phyloP scores from a whole-genome alignment of 2,888 invertebrate genomes.

The Monoplex corrugatus region DNA sequence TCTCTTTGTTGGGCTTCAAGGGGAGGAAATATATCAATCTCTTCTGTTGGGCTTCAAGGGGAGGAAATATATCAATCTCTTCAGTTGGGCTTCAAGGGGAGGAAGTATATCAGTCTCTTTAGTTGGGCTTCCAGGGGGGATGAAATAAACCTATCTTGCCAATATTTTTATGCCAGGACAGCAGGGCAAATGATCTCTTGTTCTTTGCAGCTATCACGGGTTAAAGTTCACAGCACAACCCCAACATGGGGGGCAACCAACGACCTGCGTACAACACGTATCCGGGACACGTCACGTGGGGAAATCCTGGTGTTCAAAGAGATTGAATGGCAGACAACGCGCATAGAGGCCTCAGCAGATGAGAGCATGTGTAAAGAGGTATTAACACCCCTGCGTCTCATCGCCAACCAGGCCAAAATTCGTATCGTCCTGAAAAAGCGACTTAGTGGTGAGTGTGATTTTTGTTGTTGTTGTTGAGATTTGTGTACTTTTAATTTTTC shows the following conservation, averaged over 20 bases:
- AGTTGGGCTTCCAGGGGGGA: too few species aligned
- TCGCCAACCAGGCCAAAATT: constrained; percentile 96
- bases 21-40: too few species aligned
- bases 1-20: too few species aligned
- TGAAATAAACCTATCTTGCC: too few species aligned
- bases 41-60: too few species aligned
- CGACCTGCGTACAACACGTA: constrained; percentile 93
- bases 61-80: too few species aligned
- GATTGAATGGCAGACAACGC: constrained; percentile 97
- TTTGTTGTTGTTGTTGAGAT: not conserved
- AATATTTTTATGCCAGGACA: too few species aligned
- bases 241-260: constrained; percentile 91
- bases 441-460: constrained; percentile 86
- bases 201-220: constrained; percentile 91
- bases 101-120: too few species aligned
- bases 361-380: constrained; percentile 59
- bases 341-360: constrained; percentile 92
- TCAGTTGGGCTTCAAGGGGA: too few species aligned
- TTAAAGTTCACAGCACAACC: constrained; percentile 95
- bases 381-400: constrained; percentile 91
- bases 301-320: constrained; percentile 96
- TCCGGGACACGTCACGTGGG: constrained; percentile 93
- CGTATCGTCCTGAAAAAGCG: constrained; percentile 97
- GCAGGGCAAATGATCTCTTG: not conserved
- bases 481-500: not conserved